phyloP scores from a whole-genome alignment of 2,113 vertebrate species.

The Aspiorhynchus laticeps region DNA sequence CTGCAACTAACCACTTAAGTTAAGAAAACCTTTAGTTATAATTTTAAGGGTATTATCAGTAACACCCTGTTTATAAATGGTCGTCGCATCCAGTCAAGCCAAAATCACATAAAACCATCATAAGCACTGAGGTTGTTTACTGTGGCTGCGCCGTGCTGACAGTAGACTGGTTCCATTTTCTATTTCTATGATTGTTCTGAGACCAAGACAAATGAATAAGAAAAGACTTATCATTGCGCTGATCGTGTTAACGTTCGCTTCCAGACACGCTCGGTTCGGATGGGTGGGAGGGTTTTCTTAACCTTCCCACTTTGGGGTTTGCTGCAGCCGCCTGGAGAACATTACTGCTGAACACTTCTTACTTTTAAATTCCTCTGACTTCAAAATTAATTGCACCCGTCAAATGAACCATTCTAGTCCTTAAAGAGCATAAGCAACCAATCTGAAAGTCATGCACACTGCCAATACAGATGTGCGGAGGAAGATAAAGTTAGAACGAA shows the following conservation, averaged over 20 bases:
- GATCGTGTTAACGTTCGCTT: neutral
- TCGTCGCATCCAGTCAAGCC: neutral
- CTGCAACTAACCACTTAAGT: neutral
- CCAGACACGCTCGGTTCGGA: neutral
- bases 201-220: neutral
- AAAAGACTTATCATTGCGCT: neutral
- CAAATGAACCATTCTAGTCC: neutral
- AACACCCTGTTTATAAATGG: neutral
- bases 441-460: conserved; percentile 57
- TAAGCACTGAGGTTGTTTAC: neutral
- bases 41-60: neutral
- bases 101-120: neutral
- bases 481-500: conserved; percentile 11
- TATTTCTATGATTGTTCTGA: neutral
- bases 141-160: neutral
- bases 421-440: conserved; percentile 27
- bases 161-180: neutral
- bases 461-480: conserved; percentile 75
- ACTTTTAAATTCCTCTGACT: neutral
- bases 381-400: neutral
- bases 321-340: neutral
- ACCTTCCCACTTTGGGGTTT: neutral
- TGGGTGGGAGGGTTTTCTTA: neutral
- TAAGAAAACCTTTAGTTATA: neutral
- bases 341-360: neutral